These are phyloP conservation scores for Solenopsis fugax DNA, from an alignment of 1,140 invertebrate genomes.

Conservation along the genomic window DNA sequence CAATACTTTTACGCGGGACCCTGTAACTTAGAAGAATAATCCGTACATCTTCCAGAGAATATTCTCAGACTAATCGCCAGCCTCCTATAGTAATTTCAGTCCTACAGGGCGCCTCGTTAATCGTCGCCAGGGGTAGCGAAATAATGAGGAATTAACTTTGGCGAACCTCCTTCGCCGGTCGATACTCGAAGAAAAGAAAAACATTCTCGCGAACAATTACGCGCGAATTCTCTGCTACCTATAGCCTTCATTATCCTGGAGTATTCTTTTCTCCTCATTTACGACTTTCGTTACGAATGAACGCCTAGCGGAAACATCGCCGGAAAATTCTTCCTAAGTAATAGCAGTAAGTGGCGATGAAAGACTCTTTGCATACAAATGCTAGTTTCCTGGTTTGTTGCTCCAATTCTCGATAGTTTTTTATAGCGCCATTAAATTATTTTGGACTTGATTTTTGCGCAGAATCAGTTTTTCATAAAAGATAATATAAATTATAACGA, in stretches of 20 bases:
- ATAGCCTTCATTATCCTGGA: constrained; percentile 67
- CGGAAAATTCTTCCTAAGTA: constrained; percentile 25
- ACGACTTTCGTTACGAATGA: constrained; percentile 69
- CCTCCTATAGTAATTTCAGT: constrained; percentile 56
- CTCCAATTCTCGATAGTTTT: constrained; percentile 22
- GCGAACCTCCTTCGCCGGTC: constrained; percentile 15
- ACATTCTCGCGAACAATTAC: constrained; percentile 66
- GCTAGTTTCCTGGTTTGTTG: background rate
- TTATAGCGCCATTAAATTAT: background rate
- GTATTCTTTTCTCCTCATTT: constrained; percentile 68
- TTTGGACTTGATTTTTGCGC: background rate
- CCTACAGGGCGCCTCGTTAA: constrained; percentile 63
- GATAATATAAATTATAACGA: background rate
- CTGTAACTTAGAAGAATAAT: constrained; percentile 61
- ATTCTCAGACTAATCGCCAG: constrained; percentile 58
- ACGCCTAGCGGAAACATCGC: background rate
- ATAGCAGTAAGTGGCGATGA: background rate
- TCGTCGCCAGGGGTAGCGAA: constrained; percentile 71
- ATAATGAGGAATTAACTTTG: constrained; percentile 76
- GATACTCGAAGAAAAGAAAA: constrained; percentile 65
- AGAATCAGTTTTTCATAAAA: background rate
- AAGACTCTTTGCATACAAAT: constrained; percentile 41
- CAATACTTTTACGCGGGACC: background rate
- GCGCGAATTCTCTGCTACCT: constrained; percentile 18
- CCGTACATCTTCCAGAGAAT: background rate